phyloP scores from a whole-genome alignment of 2,888 invertebrate species.

The Cheilosia vernalis region DNA sequence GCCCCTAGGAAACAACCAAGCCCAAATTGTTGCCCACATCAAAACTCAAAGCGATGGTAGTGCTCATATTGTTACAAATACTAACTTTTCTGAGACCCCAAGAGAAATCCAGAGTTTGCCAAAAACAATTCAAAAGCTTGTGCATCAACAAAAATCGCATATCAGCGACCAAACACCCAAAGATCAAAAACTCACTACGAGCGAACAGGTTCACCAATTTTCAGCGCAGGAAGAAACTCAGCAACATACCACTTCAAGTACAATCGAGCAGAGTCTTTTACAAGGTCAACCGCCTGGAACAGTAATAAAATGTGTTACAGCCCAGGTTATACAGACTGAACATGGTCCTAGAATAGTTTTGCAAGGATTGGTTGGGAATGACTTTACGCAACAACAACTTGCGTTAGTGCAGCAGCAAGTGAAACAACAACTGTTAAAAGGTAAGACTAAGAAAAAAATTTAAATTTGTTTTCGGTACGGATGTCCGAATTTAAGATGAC shows the following conservation, averaged over 20 bases:
- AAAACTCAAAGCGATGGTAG: conserved; percentile 85
- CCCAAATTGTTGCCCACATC: conserved; percentile 90
- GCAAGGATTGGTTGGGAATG: conserved; percentile 92
- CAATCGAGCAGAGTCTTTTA: conserved; percentile 89
- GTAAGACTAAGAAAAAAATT: conserved; percentile 82
- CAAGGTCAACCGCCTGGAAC: conserved; percentile 93
- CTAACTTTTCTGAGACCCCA: conserved; percentile 76
- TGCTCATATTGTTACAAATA: conserved; percentile 82
- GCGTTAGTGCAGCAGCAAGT: conserved; percentile 94
- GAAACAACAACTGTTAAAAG: conserved; percentile 93
- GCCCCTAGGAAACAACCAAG: conserved; percentile 90
- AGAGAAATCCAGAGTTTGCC: conserved; percentile 61
- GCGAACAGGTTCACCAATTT: conserved; percentile 51
- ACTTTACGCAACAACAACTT: conserved; percentile 92
- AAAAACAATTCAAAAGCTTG: conserved; percentile 63
- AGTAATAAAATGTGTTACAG: conserved; percentile 93
- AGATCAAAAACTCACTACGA: conserved; percentile 49
- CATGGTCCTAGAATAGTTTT: conserved; percentile 93
- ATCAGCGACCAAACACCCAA: conserved; percentile 59
- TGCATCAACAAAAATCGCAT: conserved; percentile 77
- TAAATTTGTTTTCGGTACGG: no score
- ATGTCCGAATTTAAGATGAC: no score
- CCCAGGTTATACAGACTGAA: conserved; percentile 93
- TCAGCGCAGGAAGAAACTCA: conserved; percentile 49
- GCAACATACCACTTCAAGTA: conserved; percentile 77